Evolutionary conservation across 2,888 invertebrate genomes (phyloP).

Genomic region (Eupeodes luniger): DNA sequence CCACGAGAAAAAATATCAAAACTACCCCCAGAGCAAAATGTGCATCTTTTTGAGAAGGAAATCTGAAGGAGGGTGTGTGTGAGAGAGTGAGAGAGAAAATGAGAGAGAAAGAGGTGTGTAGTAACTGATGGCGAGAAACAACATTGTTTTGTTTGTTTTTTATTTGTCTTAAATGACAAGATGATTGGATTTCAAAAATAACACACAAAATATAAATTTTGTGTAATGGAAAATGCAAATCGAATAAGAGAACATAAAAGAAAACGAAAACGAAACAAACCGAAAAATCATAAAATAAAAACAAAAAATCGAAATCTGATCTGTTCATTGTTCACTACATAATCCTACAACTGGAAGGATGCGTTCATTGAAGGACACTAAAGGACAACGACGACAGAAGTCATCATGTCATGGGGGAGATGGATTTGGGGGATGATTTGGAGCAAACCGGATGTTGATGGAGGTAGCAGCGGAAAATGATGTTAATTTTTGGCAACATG

Average conservation of each 20-base stretch:
- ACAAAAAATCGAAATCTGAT: slow-evolving; percentile 61
- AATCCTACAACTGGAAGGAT: slow-evolving; percentile 24
- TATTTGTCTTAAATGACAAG: background rate
- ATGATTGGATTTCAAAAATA: slow-evolving; percentile 70
- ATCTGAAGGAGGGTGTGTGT: slow-evolving; percentile 57
- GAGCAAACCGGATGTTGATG: background rate
- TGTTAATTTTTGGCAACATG: slow-evolving; percentile 40
- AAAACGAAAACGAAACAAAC: background rate
- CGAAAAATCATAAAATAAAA: no score
- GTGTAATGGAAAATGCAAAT: slow-evolving; percentile 49
- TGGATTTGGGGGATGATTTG: background rate
- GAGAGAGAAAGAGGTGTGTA: slow-evolving; percentile 63
- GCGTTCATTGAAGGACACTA: background rate
- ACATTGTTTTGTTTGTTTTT: slow-evolving; percentile 4
- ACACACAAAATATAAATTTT: slow-evolving; percentile 63
- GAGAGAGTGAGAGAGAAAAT: background rate
- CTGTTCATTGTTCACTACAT: slow-evolving; percentile 72
- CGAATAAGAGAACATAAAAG: slow-evolving; percentile 33
- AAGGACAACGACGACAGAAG: background rate
- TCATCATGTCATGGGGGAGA: background rate
- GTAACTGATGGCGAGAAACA: slow-evolving; percentile 39
- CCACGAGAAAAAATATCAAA: background rate
- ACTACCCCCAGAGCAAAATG: slow-evolving; percentile 8
- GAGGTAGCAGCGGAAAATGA: slow-evolving; percentile 13
- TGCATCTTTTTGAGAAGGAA: slow-evolving; percentile 49